Conservation (phyloP, 2,888 invertebrate species). For the Pantelozetes paolii region DNA sequence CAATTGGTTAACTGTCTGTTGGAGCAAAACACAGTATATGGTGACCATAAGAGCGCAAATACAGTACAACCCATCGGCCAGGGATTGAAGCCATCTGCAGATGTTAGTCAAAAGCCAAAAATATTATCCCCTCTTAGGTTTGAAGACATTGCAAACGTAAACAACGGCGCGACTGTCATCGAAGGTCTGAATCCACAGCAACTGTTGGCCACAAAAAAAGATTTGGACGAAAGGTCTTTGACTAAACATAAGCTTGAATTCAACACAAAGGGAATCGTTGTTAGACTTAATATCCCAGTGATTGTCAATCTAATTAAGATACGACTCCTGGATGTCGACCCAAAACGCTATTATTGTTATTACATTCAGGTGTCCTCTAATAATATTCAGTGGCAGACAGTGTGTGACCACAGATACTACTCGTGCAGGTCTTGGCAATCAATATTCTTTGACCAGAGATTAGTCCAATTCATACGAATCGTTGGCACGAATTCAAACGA, state of each 20-base stretch:
- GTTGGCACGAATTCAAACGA: conserved; percentile 4
- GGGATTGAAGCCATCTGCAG: too few species aligned
- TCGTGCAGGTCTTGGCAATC: conserved; percentile 17
- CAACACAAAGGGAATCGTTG: conserved; percentile 6
- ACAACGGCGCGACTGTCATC: not conserved
- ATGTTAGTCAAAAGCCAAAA: not conserved
- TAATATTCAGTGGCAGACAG: not conserved
- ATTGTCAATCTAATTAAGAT: not conserved
- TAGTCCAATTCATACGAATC: not conserved
- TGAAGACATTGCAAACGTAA: conserved; percentile 11
- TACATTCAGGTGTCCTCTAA: not conserved
- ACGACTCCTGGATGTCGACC: conserved; percentile 1
- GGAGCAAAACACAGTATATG: not conserved
- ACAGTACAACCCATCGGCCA: not conserved
- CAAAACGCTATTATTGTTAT: not conserved
- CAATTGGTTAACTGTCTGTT: conserved; percentile 11
- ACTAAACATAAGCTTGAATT: conserved; percentile 26
- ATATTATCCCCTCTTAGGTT: not conserved
- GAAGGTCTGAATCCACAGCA: conserved; percentile 1
- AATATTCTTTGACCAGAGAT: not conserved
- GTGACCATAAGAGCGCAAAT: too few species aligned
- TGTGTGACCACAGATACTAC: not conserved
- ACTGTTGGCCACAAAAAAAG: not conserved
- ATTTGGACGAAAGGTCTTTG: conserved; percentile 2
- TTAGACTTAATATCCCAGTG: conserved; percentile 5